Evolutionary conservation across 2,888 invertebrate genomes (phyloP).

Genomic region (Calameuta idolon): DNA sequence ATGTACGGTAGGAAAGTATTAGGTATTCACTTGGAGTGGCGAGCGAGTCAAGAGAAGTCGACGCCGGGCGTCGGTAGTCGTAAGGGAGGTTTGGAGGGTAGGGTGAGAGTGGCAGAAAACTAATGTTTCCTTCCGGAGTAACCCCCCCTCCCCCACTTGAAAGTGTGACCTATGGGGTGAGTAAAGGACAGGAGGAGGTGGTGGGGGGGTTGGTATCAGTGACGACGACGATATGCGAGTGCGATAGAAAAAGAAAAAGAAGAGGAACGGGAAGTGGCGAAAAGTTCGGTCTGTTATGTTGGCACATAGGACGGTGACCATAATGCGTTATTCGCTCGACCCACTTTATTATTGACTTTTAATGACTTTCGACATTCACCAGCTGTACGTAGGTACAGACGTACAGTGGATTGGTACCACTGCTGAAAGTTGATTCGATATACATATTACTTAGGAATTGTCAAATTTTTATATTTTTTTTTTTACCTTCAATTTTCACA

Average conservation of each 20-base stretch:
- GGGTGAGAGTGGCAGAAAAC: background rate
- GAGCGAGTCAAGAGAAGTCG: background rate
- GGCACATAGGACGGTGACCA: background rate
- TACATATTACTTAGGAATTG: background rate
- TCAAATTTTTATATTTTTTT: too few species aligned
- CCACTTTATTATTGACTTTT: constrained; percentile 18
- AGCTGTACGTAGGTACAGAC: background rate
- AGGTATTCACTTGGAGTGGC: background rate
- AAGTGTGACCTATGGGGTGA: background rate
- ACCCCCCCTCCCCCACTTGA: background rate
- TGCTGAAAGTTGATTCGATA: background rate
- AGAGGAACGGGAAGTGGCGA: background rate
- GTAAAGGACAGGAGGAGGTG: background rate
- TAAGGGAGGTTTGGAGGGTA: background rate
- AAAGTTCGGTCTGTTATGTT: background rate
- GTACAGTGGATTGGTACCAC: background rate
- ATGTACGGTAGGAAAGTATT: background rate
- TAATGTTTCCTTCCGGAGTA: background rate
- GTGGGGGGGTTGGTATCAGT: background rate
- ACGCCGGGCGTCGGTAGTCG: background rate
- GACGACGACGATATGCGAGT: background rate
- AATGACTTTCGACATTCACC: background rate
- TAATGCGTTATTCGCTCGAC: constrained; percentile 14
- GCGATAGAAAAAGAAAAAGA: background rate
- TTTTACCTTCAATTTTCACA: background rate